Base-by-base conservation (phyloP, 2,888 invertebrate species). In the Coelinius sp. region DNA sequence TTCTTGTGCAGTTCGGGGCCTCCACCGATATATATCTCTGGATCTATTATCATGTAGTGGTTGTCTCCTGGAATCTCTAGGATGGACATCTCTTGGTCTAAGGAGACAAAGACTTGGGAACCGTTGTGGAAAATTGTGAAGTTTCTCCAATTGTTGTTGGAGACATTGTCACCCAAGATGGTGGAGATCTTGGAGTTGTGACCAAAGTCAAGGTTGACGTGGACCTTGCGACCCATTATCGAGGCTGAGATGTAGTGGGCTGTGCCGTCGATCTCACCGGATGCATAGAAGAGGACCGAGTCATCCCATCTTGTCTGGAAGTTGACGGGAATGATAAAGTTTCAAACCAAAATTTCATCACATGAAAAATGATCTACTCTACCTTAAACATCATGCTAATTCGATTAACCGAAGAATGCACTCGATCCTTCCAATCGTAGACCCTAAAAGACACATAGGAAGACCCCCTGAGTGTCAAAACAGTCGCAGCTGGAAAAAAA, bases 361-460 rank as follows among this genome's bases (percentile, higher is more conserved):
- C 1, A 1, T 10, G 10, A 2, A 35, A 35, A 35, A 10, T 7
- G 1, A 35, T 49, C 41, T 35, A 38, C 77, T 80, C 86, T 89
- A 93, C 94, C 91, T 94, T 95, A 88, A 97, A 97, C 87, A 95
- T 92, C 82, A 97, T 89, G 83, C 97, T 96, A 84, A 97, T 94
- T 81, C 95, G 91, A 74, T 95, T 96, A 53, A 93, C 93, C 56
- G 95, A 93, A 0, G 96, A 95, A 85, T 97, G 96, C 12, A 96
- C 95, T 71, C 95, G 91, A 86, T 96, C 95, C 87, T 95, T 95
- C 95, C 95, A 96, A 82, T 96, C 95, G 88, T 97, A 97, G 62
- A 97, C 94, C 71, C 96, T 91, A 88, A 97, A 97, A 0, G 95
- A 96, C 24, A 97, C 94, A 89, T 96, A 97, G 70, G 97, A 97